Evolutionary conservation across 2,888 invertebrate species (phyloP), one percentile per base, ranked within the genome.

Genomic region (Drosophila anceps): DNA sequence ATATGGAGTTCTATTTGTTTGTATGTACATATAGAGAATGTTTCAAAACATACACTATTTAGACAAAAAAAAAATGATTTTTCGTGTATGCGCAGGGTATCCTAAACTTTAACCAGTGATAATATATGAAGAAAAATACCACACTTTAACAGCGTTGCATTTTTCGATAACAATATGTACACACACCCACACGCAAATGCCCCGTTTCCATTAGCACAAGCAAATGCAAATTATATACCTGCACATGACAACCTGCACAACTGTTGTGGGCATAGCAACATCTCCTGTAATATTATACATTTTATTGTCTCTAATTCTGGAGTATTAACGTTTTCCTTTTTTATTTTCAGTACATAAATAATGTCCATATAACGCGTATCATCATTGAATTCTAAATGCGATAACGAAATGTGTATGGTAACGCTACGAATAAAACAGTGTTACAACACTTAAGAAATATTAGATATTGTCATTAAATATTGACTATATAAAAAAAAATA

Each of bases 51-150:
- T 81, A 76, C 80, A 74, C 80, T 72, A 77, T 75, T 83, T 87
- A 65, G 79, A 84, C 76, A 88, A 87, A 81, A 79, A 82, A 63
- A 80, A 80, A 83, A 66, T 69, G 35, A 87, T 84, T 82, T 84
- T 84, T 88, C 88, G 81, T 84, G 86, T 83, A 81, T 80, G 86
- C 84, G 85, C 85, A 81, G 79, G 71, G 82, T 78, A 79, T 79
- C 81, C 78, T 73, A 79, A 79, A 76, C 81, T 81, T 82, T 81
- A 81, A 31, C 79, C 62, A 81, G 66, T 76, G 80, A 82, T 84
- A 75, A 82, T 81, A 79, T 69, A 74, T 73, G 81, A 74, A 73
- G 81, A 80, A 80, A 80, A 79, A 79, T 81, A 79, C 81, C 81
- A 77, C 67, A 76, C 58, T 73, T 73, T 51, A 60, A 31, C 83